These are phyloP conservation scores for Porites rus DNA, from an alignment of 92 coral and sea anemone species.

Conservation along the genomic window DNA sequence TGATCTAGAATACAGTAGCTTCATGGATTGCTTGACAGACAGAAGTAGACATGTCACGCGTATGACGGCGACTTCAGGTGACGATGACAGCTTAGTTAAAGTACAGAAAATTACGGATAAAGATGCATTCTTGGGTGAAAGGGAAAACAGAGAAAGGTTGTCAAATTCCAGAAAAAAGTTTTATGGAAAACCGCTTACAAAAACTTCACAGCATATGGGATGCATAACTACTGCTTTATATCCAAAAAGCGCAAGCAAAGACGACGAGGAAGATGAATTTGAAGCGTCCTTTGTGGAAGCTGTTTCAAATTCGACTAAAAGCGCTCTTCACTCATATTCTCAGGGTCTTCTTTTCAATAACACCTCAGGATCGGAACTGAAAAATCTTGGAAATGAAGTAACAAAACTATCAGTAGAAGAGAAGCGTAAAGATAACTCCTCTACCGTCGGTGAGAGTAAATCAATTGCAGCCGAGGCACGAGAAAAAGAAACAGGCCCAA, in stretches of 20 bases:
- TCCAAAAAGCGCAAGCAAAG: neutral
- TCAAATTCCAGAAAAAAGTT: neutral
- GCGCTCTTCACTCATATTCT: neutral
- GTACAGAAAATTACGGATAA: neutral
- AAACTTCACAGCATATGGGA: neutral
- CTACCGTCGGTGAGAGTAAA: neutral
- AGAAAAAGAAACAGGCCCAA: neutral
- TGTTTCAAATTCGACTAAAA: neutral
- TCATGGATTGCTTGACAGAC: neutral
- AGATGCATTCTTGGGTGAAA: neutral
- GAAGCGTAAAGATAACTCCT: neutral
- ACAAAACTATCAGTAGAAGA: neutral
- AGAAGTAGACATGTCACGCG: neutral
- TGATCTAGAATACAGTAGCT: neutral
- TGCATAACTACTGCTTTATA: neutral
- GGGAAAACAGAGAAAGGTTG: neutral
- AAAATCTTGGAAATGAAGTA: neutral
- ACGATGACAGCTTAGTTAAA: neutral
- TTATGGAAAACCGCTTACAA: neutral
- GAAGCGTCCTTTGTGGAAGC: constrained; percentile 74
- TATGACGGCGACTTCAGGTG: neutral
- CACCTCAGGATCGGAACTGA: neutral
- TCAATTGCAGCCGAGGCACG: neutral
- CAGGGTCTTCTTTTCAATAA: neutral
- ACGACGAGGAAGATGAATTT: constrained; percentile 69